Base-by-base conservation (phyloP, 2,797 vertebrate species). In the Halcyon badia region DNA sequence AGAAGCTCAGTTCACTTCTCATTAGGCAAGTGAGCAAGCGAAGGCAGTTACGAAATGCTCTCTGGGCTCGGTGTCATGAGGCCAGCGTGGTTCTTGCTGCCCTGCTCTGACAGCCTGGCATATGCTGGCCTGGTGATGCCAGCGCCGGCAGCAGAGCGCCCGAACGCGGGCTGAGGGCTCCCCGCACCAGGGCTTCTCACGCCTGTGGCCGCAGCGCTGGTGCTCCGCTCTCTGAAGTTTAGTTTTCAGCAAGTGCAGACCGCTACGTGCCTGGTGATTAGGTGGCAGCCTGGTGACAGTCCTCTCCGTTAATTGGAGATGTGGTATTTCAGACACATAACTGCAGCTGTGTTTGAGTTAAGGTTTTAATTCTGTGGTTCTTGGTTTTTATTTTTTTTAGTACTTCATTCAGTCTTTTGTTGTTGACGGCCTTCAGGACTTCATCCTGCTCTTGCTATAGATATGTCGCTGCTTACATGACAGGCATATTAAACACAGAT, bases 161-260 rank as follows among this genome's bases (percentile, higher is more conserved):
- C 5, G 30, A 24, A 28, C 1, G 51, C 41, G 2, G 42, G 60
- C 73, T 9, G n/a, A 8, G 25, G 46, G 75, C 48, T 33, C n/a
- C 52, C 52, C 14, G 1, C 19, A 2, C 64, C 46, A 6, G 3
- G 64, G 2, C n/a, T 19, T 22, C 3, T 3, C 18, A 62, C 1
- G 9, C 4, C 4, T 30, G 65, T 62, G 81, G 54, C 48, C 11
- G 0, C 39, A 2, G 65, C 4, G 18, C 66, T 17, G 35, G 26
- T 1, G 25, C n/a, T 22, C 24, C 3, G 3, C 10, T 11, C 4
- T 46, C 48, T 19, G n/a, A 0, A 1, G 12, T 1, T 24, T 1
- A 1, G 14, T 8, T 65, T 1, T 28, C 14, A 5, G 64, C 4
- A 2, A 51, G 10, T 1, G 21, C 48, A 5, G 60, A 5, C 20